Conservation (phyloP, 2,888 invertebrate species). For the Xestoiulus laeticollis region DNA sequence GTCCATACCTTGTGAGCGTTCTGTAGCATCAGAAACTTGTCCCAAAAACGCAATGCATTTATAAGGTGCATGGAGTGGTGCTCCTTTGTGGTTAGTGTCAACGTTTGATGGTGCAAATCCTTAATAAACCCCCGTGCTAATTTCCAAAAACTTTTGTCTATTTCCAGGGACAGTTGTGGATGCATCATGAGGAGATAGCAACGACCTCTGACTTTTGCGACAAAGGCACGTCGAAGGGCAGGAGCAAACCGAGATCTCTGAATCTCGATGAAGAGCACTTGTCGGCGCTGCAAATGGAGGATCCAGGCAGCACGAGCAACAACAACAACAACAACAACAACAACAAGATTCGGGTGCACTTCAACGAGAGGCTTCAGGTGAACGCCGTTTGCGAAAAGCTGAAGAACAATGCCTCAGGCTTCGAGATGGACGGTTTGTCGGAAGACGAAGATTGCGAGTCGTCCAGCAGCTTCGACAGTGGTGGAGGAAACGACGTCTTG, state of each 20-base stretch:
- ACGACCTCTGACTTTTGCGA: constrained; percentile 47
- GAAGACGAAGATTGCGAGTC: constrained; percentile 43
- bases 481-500: constrained; percentile 34
- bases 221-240: background rate
- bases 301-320: constrained; percentile 42
- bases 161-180: constrained; percentile 52
- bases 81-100: background rate
- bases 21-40: background rate
- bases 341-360: constrained; percentile 39
- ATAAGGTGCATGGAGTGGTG: background rate
- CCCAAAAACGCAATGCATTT: background rate
- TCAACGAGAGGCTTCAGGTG: constrained; percentile 8
- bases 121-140: background rate
- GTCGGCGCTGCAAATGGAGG: constrained; percentile 48
- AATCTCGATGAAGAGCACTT: constrained; percentile 47
- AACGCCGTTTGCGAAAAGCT: constrained; percentile 55
- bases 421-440: constrained; percentile 5
- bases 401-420: constrained; percentile 51
- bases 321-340: constrained; percentile 31
- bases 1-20: background rate
- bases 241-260: constrained; percentile 1
- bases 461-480: constrained; percentile 40
- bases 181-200: constrained; percentile 52
- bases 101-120: background rate
- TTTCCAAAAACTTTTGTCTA: background rate